Conservation (phyloP, 2,888 invertebrate species). For the Anthoptus insignis region DNA sequence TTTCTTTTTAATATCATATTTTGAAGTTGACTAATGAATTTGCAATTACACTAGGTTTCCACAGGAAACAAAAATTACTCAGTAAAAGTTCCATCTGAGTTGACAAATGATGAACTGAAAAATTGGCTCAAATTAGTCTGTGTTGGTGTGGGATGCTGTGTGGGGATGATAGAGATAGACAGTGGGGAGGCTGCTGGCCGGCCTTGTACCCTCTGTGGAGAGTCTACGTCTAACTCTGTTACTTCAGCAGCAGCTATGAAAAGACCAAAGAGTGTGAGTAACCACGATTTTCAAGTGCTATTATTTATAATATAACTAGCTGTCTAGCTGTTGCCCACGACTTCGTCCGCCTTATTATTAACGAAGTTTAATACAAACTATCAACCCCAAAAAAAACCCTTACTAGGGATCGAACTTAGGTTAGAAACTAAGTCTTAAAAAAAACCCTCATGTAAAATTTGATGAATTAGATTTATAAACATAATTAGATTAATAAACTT, state of each 20-base stretch:
- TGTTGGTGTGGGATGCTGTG: constrained; percentile 84
- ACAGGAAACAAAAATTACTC: constrained; percentile 79
- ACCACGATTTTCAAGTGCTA: neutral
- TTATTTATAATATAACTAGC: too few relatives aligned
- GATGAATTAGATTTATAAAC: too few relatives aligned
- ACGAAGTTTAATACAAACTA: too few relatives aligned
- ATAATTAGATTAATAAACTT: too few relatives aligned
- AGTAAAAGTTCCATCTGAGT: constrained; percentile 85
- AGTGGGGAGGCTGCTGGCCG: constrained; percentile 74
- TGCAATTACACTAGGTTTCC: constrained; percentile 65
- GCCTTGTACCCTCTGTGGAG: constrained; percentile 77
- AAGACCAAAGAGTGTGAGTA: constrained; percentile 71
- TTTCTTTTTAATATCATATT: too few relatives aligned
- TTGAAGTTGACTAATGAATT: neutral
- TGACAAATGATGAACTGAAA: constrained; percentile 78
- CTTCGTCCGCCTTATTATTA: too few relatives aligned
- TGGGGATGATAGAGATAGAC: constrained; percentile 85
- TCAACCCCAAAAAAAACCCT: too few relatives aligned
- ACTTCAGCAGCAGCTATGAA: constrained; percentile 67
- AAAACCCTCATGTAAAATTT: too few relatives aligned
- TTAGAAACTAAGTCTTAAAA: too few relatives aligned
- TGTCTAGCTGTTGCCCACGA: too few relatives aligned
- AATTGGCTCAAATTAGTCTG: constrained; percentile 83
- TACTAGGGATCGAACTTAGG: too few relatives aligned
- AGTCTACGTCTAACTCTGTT: constrained; percentile 71